Conservation (phyloP, 2,113 vertebrate genomes). For the Cyanoderma ruficeps region DNA sequence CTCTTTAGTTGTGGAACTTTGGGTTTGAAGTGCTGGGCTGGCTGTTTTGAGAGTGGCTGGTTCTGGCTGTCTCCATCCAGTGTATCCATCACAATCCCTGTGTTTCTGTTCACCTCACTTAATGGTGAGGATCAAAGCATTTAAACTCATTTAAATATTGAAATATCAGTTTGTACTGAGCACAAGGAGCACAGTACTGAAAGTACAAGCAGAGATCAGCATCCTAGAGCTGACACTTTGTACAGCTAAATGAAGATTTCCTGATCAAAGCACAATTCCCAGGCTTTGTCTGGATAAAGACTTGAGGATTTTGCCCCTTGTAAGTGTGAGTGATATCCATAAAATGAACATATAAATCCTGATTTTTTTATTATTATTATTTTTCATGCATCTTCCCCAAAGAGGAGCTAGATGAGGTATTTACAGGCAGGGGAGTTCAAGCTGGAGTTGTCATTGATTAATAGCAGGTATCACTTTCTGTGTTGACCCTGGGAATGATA, state of each 20-base stretch:
- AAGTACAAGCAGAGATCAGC: neutral
- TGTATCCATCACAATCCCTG: neutral
- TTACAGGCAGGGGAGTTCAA: slow-evolving; percentile 25
- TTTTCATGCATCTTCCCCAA: neutral
- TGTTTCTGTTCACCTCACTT: neutral
- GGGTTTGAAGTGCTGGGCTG: neutral
- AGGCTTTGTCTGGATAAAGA: neutral
- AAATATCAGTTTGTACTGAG: neutral
- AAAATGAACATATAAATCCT: neutral
- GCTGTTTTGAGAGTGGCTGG: neutral
- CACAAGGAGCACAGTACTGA: neutral
- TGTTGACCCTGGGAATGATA: neutral
- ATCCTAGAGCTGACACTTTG: neutral
- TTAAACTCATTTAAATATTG: neutral
- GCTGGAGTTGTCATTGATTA: slow-evolving; percentile 32
- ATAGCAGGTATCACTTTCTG: neutral
- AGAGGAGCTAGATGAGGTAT: slow-evolving; percentile 14
- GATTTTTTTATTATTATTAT: neutral
- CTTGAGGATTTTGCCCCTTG: neutral
- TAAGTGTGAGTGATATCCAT: neutral
- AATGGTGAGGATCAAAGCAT: neutral
- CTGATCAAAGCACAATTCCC: neutral
- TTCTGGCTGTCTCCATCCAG: neutral
- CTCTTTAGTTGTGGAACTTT: neutral
- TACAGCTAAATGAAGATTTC: neutral